Evolutionary conservation across 2,888 invertebrate genomes (phyloP).

Genomic region (Tipula vernalis): DNA sequence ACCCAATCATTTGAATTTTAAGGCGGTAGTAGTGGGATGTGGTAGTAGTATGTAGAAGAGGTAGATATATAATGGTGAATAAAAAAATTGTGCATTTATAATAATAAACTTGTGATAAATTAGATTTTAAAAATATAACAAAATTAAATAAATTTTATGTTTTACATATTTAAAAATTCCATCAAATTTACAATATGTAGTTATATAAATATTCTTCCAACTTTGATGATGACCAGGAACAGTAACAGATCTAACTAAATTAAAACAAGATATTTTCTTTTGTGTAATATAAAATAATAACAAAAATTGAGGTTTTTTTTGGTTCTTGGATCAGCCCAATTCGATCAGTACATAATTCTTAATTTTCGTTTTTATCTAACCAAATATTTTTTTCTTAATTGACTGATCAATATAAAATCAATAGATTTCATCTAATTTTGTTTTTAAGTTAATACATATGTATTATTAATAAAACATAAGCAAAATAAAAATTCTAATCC

Average conservation of each 20-base stretch:
- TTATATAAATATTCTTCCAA: background rate
- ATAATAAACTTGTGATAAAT: background rate
- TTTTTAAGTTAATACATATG: background rate
- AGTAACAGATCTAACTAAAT: background rate
- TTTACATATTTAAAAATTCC: background rate
- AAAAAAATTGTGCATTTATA: constrained; percentile 5
- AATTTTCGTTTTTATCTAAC: background rate
- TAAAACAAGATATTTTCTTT: background rate
- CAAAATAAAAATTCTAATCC: background rate
- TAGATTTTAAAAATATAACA: background rate
- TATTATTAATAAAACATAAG: background rate
- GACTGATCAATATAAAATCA: background rate
- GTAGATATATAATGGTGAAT: constrained; percentile 6
- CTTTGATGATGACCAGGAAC: background rate
- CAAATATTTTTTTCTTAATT: background rate
- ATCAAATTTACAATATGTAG: background rate
- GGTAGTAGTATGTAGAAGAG: constrained; percentile 6
- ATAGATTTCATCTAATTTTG: background rate
- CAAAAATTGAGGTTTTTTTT: background rate
- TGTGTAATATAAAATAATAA: background rate
- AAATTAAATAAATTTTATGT: background rate
- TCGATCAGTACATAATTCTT: background rate
- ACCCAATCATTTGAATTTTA: constrained; percentile 15
- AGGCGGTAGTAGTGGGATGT: background rate
- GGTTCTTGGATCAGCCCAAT: background rate